These are phyloP conservation scores for Colinus virginianus DNA, from an alignment of 2,113 vertebrate genomes.

Conservation along the genomic window DNA sequence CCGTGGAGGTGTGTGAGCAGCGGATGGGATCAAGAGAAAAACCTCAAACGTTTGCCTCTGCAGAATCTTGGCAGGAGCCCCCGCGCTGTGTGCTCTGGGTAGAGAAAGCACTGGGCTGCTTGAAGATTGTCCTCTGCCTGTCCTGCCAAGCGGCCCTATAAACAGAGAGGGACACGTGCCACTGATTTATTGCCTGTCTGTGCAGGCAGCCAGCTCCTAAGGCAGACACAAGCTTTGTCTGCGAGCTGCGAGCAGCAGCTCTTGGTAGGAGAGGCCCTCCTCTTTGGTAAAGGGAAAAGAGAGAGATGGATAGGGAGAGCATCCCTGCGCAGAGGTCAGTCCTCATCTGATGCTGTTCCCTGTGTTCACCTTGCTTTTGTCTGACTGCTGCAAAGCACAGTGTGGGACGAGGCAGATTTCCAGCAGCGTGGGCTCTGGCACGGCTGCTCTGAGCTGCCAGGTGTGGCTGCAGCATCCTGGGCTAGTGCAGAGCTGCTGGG, in stretches of 20 bases:
- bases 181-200: slow-evolving; percentile 4
- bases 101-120: not conserved
- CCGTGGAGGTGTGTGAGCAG: fast-evolving
- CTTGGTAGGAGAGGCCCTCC: not conserved
- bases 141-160: not conserved
- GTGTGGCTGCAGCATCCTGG: fast-evolving
- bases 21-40: fast-evolving
- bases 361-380: not conserved
- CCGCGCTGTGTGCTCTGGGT: fast-evolving
- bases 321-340: not conserved
- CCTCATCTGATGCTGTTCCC: fast-evolving
- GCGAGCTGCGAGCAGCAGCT: not conserved
- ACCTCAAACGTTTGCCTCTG: fast-evolving
- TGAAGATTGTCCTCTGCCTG: not conserved
- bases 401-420: no score
- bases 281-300: not conserved
- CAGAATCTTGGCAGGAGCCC: not conserved
- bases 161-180: slow-evolving; percentile 21
- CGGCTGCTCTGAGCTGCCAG: not conserved
- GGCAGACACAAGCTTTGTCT: not conserved
- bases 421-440: fast-evolving
- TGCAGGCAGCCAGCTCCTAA: not conserved
- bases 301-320: fast-evolving
- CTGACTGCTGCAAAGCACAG: fast-evolving
- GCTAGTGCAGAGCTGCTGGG: not conserved